Evolutionary conservation across 2,113 vertebrate species (phyloP).

Genomic region (Cyphomyrus discorhynchus): DNA sequence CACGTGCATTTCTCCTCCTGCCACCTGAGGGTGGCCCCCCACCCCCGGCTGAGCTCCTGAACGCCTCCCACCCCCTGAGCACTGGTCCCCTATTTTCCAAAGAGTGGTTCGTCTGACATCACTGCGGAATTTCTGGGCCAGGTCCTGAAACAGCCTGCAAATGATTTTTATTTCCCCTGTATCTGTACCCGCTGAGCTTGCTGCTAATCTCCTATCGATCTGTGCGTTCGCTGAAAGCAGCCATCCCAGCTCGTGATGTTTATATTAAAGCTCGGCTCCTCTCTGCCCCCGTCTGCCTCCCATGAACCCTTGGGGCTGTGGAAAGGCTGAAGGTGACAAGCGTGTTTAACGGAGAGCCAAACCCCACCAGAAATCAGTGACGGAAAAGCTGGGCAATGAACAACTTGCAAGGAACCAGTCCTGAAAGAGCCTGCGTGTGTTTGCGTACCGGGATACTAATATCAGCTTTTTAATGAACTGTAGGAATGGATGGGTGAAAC

Average conservation of each 20-base stretch:
- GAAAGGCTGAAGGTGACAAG: neutral
- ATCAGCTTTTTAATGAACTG: neutral
- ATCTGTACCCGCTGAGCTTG: neutral
- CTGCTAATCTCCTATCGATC: neutral
- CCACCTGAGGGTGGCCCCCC: neutral
- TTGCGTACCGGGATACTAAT: neutral
- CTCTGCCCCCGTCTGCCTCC: neutral
- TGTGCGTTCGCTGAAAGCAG: neutral
- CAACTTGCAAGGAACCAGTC: neutral
- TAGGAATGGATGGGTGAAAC: neutral
- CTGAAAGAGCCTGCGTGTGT: neutral
- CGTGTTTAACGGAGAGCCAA: neutral
- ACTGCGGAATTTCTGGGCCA: neutral
- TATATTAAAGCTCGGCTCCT: neutral
- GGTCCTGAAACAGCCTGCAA: neutral
- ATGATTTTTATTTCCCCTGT: neutral
- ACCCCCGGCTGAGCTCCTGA: neutral
- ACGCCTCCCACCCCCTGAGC: neutral
- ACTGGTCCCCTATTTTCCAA: neutral
- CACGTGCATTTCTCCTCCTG: neutral
- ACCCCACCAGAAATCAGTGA: neutral
- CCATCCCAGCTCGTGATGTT: neutral
- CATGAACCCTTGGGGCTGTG: neutral
- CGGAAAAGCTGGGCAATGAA: neutral
- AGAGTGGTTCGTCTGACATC: neutral